phyloP scores from a whole-genome alignment of 2,888 invertebrate genomes.

The Rhagophthalmus giganteus region DNA sequence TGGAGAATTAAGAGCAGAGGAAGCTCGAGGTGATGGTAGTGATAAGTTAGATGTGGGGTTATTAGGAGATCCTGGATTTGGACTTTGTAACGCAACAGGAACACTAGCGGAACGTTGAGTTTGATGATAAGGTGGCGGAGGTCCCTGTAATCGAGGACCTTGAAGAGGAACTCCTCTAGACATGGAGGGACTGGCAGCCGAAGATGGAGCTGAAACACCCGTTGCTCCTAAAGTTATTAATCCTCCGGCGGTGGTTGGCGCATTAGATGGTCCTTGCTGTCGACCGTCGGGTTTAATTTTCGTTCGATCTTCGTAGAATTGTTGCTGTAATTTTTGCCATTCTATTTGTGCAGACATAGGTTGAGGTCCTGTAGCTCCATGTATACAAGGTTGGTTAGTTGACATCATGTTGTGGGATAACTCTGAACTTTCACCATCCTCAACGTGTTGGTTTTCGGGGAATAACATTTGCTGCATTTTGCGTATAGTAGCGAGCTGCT shows the following conservation, averaged over 20 bases:
- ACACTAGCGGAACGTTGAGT: constrained; percentile 74
- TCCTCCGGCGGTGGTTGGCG: constrained; percentile 36
- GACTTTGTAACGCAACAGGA: constrained; percentile 73
- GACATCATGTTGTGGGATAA: constrained; percentile 27
- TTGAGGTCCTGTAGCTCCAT: constrained; percentile 36
- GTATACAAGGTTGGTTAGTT: constrained; percentile 15
- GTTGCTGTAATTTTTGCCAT: constrained; percentile 89
- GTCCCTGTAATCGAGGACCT: constrained; percentile 66
- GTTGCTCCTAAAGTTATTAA: constrained; percentile 34
- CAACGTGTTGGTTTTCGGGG: constrained; percentile 68
- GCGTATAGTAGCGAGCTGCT: constrained; percentile 85
- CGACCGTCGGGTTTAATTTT: constrained; percentile 44
- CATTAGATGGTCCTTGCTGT: constrained; percentile 35
- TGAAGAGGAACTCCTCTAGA: constrained; percentile 45
- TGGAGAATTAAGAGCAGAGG: constrained; percentile 71
- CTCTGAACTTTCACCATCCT: constrained; percentile 36
- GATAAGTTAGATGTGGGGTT: constrained; percentile 72
- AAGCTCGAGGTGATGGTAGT: constrained; percentile 72
- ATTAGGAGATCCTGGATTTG: constrained; percentile 72
- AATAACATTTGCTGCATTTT: constrained; percentile 94
- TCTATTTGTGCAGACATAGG: constrained; percentile 72
- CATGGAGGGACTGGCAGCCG: constrained; percentile 48
- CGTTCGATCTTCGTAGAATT: constrained; percentile 77
- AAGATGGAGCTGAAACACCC: constrained; percentile 39
- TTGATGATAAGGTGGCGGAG: constrained; percentile 78